These are phyloP conservation scores for Onthophagus sagittarius DNA, from an alignment of 2,888 invertebrate species.

Conservation along the genomic window DNA sequence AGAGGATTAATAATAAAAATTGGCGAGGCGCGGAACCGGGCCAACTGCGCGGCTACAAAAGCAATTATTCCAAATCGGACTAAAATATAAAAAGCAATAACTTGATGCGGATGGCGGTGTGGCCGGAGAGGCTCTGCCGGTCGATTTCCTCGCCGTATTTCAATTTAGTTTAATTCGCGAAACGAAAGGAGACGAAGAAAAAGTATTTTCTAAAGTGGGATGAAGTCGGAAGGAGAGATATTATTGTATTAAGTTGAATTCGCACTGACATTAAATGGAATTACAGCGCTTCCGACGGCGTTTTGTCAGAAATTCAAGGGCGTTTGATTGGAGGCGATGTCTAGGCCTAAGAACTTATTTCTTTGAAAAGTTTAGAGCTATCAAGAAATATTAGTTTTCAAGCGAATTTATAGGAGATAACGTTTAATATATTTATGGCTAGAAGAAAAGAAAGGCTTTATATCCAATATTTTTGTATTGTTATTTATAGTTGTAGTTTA, in stretches of 20 bases:
- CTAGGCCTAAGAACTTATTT: neutral
- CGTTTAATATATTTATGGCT: conserved; percentile 39
- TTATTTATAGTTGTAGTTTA: conserved; percentile 39
- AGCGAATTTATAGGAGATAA: conserved; percentile 36
- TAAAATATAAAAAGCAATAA: conserved; percentile 41
- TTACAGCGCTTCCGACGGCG: neutral
- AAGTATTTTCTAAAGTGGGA: conserved; percentile 40
- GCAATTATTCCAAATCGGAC: conserved; percentile 34
- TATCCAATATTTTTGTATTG: conserved; percentile 47
- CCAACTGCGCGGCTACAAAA: conserved; percentile 27
- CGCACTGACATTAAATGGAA: neutral
- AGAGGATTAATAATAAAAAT: conserved; percentile 11
- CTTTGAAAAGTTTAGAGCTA: neutral
- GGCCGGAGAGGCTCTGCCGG: neutral
- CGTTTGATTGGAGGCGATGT: neutral
- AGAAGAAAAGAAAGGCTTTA: conserved; percentile 44
- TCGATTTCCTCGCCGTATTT: conserved; percentile 40
- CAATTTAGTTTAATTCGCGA: conserved; percentile 49
- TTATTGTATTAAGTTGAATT: neutral
- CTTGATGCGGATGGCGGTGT: conserved; percentile 37
- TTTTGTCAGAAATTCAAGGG: neutral
- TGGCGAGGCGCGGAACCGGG: neutral
- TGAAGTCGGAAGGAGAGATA: conserved; percentile 39
- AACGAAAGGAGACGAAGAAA: conserved; percentile 42
- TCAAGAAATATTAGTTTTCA: conserved; percentile 47